Conservation (phyloP, 1,140 invertebrate species). For the Ridgeia piscesae region DNA sequence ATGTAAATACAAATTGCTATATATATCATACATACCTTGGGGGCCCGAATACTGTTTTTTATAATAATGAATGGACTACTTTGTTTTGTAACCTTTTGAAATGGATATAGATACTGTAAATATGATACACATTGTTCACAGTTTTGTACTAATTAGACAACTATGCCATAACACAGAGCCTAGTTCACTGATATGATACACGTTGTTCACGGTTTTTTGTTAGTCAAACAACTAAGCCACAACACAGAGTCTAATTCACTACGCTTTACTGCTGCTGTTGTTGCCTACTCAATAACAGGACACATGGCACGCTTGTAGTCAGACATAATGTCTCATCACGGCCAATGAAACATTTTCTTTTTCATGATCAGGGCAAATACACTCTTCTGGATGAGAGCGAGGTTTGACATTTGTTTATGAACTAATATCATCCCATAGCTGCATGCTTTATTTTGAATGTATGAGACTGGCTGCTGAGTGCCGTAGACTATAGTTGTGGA, state of each 20-base stretch:
- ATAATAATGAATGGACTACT: neutral
- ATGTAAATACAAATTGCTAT: too few relatives aligned
- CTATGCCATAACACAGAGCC: neutral
- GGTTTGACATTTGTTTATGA: neutral
- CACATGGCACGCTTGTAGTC: neutral
- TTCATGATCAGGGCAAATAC: neutral
- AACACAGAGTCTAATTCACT: neutral
- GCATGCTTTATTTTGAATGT: neutral
- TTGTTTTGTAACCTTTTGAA: neutral
- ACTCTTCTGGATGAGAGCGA: neutral
- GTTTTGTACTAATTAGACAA: neutral
- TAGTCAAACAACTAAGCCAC: neutral
- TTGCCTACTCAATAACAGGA: neutral
- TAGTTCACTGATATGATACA: neutral
- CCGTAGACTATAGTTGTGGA: neutral
- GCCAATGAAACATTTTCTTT: neutral
- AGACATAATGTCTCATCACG: neutral
- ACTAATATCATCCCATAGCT: neutral
- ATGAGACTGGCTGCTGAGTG: neutral
- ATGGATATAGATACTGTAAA: neutral
- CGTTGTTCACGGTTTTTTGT: neutral
- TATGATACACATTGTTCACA: neutral
- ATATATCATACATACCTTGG: neutral
- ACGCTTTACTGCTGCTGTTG: neutral
- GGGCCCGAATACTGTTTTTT: neutral